Base-by-base conservation (phyloP, 2,113 vertebrate genomes). In the Pomatostomus ruficeps region DNA sequence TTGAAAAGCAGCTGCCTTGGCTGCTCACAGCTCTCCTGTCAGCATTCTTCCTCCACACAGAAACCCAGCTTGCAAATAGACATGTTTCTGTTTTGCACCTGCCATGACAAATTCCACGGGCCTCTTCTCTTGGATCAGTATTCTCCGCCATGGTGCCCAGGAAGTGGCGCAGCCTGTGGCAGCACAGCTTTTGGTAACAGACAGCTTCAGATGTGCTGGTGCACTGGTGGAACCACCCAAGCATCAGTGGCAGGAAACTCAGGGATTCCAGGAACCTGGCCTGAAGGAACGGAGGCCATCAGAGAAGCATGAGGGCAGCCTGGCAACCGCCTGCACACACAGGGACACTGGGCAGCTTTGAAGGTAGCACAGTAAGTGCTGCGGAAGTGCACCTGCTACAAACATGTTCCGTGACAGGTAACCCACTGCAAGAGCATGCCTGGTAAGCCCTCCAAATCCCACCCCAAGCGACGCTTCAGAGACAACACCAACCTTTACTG, bases 361-460 rank as follows among this genome's bases (percentile, higher is more conserved):
- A 29, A 86, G 29, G 23, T 2, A 54, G 46, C 25, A 38, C 1
- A 2, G 25, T 59, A 74, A 86, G 31, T 2, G 43, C 54, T 80
- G 26, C 62, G 65, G 24, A 12, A 43, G 7, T 5, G 15, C 8
- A 26, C 52, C 29, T 31, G 24, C 52, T 23, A 48, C 12, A 40
- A 26, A 15, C 13, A 18, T 0, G 0, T 14, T 71, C 14, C 33
- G 16, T 0, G 0, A 3, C 1, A 17, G 17, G 14, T 4, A 71
- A 63, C 1, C 11, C 33, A 36, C 1, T 45, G 17, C 43, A 49
- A 52, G 3, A 48, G 5, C 12, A 29, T 7, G 48, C 15, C 35
- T 59, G 21, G 9, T 10, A 79, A 63, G 40, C 14, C 22, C 51
- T 72, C 71, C 24, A 42, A 40, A 40, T 55, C 48, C 36, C 3